A percentile compares a stretch with the other conserved stretches of the same genome.
Conservation (phyloP, 2,888 invertebrate genomes). For the Eupithecia exiguata region DNA sequence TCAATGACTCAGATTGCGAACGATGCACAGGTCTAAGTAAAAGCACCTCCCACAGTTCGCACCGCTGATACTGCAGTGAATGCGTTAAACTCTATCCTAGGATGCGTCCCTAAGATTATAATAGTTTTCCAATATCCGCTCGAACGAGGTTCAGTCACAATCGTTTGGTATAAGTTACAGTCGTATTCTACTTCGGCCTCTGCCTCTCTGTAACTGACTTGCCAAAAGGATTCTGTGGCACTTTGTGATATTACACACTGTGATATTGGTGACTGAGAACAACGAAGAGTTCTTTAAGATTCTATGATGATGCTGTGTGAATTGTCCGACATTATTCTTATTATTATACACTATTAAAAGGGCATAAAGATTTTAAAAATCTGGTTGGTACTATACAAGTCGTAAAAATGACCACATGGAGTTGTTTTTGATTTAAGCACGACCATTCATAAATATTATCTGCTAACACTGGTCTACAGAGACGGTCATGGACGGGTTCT, state of each 20-base stretch:
- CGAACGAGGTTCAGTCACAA: neutral
- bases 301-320: too few relatives aligned
- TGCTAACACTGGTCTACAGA: neutral
- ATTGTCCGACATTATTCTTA: too few relatives aligned
- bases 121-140: slow-evolving; percentile 30
- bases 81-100: neutral
- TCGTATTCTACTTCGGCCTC: neutral
- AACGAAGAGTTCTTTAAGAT: neutral
- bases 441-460: neutral
- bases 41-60: neutral
- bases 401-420: neutral
- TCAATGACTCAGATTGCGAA: too few relatives aligned
- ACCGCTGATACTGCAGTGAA: neutral
- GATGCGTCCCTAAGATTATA: slow-evolving; percentile 12
- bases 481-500: too few relatives aligned
- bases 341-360: neutral
- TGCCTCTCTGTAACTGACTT: neutral
- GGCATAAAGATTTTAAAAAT: neutral
- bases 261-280: neutral
- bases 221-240: neutral
- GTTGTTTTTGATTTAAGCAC: neutral
- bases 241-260: too few relatives aligned
- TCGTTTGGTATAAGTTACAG: neutral
- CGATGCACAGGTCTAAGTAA: too few relatives aligned
- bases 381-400: neutral